These are phyloP conservation scores for Sporophila hypoxantha DNA, from an alignment of 2,113 vertebrate genomes.

Conservation along the genomic window DNA sequence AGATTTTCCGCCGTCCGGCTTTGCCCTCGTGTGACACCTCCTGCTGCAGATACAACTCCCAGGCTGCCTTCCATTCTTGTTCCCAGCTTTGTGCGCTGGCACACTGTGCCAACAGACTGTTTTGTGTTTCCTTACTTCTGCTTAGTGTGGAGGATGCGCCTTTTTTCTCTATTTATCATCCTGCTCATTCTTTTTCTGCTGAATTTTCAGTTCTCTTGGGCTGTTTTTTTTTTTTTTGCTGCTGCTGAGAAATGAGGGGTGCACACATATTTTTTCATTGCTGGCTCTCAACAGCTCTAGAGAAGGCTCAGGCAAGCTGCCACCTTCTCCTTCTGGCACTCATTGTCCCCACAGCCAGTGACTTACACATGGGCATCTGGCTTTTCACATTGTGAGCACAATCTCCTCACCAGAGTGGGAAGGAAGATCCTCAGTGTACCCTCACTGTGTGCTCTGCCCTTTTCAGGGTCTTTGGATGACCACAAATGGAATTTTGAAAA, in stretches of 20 bases:
- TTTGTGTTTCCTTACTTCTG: background rate
- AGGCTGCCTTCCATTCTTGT: background rate
- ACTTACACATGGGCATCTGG: background rate
- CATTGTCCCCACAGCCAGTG: background rate
- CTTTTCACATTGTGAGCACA: background rate
- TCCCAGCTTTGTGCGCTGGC: background rate
- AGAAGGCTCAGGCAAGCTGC: background rate
- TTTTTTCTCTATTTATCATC: background rate
- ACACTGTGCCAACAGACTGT: background rate
- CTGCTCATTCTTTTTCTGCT: background rate
- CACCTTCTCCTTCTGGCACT: background rate
- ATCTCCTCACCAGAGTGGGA: background rate
- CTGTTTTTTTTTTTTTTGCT: background rate
- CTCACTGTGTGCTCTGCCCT: background rate
- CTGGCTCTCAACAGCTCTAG: background rate
- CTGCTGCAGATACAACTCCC: background rate
- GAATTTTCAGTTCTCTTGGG: background rate
- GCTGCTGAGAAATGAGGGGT: background rate
- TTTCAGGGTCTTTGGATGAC: background rate
- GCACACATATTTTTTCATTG: background rate
- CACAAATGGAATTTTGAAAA: background rate
- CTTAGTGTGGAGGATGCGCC: accelerated
- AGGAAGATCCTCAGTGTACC: background rate
- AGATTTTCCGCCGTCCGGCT: background rate
- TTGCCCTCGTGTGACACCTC: background rate